Evolutionary conservation across 2,113 vertebrate genomes (phyloP), one percentile per base, ranked within the genome.

Genomic region (Embiotoca jacksoni): DNA sequence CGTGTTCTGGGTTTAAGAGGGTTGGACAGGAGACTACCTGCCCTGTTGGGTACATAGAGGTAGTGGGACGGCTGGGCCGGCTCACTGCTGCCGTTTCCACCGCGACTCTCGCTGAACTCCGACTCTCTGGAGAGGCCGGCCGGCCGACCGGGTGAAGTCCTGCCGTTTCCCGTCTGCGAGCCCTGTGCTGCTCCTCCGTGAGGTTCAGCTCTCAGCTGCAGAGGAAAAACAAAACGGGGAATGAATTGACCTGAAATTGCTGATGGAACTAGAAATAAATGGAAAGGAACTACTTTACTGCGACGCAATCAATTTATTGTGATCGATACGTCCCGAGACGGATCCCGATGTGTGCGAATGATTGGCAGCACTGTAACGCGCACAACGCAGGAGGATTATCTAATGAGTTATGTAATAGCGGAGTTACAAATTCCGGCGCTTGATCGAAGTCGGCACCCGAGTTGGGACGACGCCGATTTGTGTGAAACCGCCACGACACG

Each of bases 41-140:
- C 82, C 0, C 93, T 85, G 81, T 96, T 93, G 31, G 96, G 96
- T 49, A 98, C 90, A 1, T 95, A 96, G 54, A 97, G 93, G 87
- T 96, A 98, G 46, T 96, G 97, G 30, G 94, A 92, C 0, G 93
- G 88, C 47, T 78, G 90, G 30, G 90, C 59, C 0, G 79, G 56
- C 0, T 94, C 94, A 31, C 80, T 82, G 86, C 81, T 36, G 74
- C 75, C 36, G 36, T 16, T 37, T 23, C 23, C 23, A 23, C 23
- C 23, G 23, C 23, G 23, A 23, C 23, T 23, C 30, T 81, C 75
- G 0, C 35, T 1, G 0, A 13, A 9, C n/a, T 36, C 6, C 50
- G 50, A 81, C 52, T 78, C 75, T 62, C 56, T 75, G 15, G 52
- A 16, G 14, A 41, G 63, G 11, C 46, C 59, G 52, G 53, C 50